phyloP scores from a whole-genome alignment of 1,140 invertebrate genomes.

The Ruditapes philippinarum region DNA sequence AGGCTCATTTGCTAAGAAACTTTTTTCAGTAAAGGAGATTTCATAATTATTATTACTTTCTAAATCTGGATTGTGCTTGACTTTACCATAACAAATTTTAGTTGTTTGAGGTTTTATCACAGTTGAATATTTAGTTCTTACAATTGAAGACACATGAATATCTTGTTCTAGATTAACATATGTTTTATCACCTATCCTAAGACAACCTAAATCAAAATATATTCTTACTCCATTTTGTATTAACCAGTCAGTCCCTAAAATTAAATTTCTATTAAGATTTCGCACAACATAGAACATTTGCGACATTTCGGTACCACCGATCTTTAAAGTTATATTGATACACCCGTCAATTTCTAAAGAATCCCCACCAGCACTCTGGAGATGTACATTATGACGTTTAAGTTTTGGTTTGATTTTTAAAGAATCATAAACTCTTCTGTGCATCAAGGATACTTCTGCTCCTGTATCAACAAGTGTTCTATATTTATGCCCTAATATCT shows the following conservation, averaged over 20 bases:
- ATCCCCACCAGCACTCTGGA: constrained; percentile 4
- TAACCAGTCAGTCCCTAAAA: constrained; percentile 13
- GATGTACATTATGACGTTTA: background rate
- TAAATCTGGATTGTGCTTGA: background rate
- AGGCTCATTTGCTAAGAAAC: constrained; percentile 54
- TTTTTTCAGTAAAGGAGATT: background rate
- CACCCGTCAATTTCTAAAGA: constrained; percentile 3
- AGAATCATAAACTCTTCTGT: constrained; percentile 4
- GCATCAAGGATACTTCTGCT: constrained; percentile 16
- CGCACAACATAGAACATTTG: constrained; percentile 27
- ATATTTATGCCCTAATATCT: background rate
- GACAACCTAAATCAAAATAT: constrained; percentile 17
- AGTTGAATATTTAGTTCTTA: background rate
- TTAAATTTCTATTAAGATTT: constrained; percentile 52
- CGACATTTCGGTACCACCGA: background rate
- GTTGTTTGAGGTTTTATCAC: constrained; percentile 17
- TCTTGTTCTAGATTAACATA: constrained; percentile 5
- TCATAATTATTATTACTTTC: background rate
- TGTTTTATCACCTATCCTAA: background rate
- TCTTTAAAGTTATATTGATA: background rate
- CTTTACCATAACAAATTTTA: background rate
- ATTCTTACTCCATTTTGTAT: background rate
- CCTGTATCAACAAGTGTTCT: constrained; percentile 43
- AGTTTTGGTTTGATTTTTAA: constrained; percentile 20
- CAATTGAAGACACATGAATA: constrained; percentile 29